Evolutionary conservation across 2,797 vertebrate species (phyloP).

Genomic region (Alauda arvensis): DNA sequence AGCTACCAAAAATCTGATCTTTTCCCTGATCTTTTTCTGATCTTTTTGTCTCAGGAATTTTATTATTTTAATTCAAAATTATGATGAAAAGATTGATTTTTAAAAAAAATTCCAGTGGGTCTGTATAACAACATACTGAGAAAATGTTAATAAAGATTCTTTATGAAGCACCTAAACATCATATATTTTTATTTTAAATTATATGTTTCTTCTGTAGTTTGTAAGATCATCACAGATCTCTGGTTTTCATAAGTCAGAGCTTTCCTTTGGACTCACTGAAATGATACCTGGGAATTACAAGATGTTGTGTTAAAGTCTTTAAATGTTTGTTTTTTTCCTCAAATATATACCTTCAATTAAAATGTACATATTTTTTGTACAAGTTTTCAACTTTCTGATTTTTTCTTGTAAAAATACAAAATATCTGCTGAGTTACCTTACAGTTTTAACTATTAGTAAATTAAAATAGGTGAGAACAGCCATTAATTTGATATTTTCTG

Average conservation of each 20-base stretch:
- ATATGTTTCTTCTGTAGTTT: background rate
- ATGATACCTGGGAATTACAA: background rate
- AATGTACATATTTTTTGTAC: background rate
- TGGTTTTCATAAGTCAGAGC: background rate
- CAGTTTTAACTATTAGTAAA: background rate
- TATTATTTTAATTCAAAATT: background rate
- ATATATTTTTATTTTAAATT: background rate
- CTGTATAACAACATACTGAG: background rate
- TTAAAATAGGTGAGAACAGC: background rate
- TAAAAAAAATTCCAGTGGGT: background rate
- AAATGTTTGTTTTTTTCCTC: background rate
- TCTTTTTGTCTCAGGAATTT: background rate
- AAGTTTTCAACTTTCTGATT: background rate
- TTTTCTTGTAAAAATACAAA: background rate
- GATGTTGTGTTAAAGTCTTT: background rate
- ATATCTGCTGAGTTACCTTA: background rate
- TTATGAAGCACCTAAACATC: background rate
- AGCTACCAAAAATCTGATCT: background rate
- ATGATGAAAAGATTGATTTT: background rate
- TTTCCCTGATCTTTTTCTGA: background rate
- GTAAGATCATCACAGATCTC: background rate
- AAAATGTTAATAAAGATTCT: background rate
- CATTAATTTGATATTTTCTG: background rate
- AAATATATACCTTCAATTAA: background rate
- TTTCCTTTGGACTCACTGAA: background rate